Base-by-base conservation (phyloP, 2,797 vertebrate species). In the Sorex maritimensis region DNA sequence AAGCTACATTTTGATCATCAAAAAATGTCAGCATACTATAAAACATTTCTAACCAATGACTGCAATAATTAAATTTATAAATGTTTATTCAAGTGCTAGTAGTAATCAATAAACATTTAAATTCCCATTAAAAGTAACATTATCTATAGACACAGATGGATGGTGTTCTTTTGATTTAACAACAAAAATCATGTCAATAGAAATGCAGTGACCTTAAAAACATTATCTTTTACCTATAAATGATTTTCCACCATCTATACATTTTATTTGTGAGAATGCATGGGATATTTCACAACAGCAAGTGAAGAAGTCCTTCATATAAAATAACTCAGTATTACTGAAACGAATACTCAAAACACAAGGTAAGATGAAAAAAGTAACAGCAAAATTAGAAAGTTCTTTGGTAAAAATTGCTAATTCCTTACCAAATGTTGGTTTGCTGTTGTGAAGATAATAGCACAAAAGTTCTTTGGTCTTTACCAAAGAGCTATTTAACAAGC, bases 21-120 rank as follows among this genome's bases (percentile, higher is more conserved):
- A 97, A 94, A 96, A 21, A 0, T 88, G 92, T 19, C 58, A 61
- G 58, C 94, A 96, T 75, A 96, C 96, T 96, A 97, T 94, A 96
- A 97, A 97, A 95, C 92, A 79, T 95, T 97, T 85, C 88, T 90
- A 95, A 91, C 71, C 91, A 98, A 96, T 97, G 95, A 97, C 78
- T 95, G 44, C 91, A 97, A 93, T 96, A 97, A 97, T 92, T 87
- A 93, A 72, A 96, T 91, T 92, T 97, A 81, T 96, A 97, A 96
- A 97, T 92, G 87, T 87, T 67, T 94, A 93, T 97, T 97, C 97
- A 98, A 98, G 96, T 98, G 97, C 92, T 97, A 86, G 88, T 97
- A 86, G 88, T 98, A 88, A 96, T 97, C 93, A 74, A 81, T 83
- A 97, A 98, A 97, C 96, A 41, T 90, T 97, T 95, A 97, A 96